Evolutionary conservation across 2,113 vertebrate genomes (phyloP), one percentile per base, ranked within the genome.

Genomic region (Erpornis zantholeuca): DNA sequence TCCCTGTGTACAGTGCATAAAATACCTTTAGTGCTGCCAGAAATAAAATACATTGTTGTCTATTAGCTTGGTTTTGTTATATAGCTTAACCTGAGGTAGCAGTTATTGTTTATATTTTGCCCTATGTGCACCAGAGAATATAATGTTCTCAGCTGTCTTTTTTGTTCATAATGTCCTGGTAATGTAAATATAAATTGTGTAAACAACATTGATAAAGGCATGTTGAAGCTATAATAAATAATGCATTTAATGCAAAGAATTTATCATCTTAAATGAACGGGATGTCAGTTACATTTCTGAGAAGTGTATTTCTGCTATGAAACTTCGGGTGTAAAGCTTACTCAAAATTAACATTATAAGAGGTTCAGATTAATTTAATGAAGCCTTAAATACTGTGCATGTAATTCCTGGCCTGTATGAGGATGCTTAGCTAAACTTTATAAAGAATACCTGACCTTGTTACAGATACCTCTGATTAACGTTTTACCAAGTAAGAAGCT

Each of bases 231-330:
- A 27, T 79, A 68, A 76, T 91, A 92, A 95, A 94, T 94, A 94
- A 77, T 89, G 38, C 29, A 87, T 87, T 95, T 88, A 92, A 60
- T 69, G 65, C 65, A 73, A 96, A 81, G 84, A 82, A 93, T 92
- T 56, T 70, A 75, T 94, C 27, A 22, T 57, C 73, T 60, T 94
- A 92, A 96, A 70, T 70, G 36, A 88, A 82, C 23, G 6, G 66
- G 44, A 78, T 12, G 10, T 69, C 89, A 49, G 65, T 90, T 91
- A 72, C 22, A 9, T 79, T 86, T 90, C 60, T 86, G 57, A 59
- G 60, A 84, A 77, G 56, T 72, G 1, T 66, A 56, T 68, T 87
- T 82, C 49, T 73, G 15, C 49, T 61, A 1, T 68, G 35, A 75
- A 95, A 69, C 44, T 86, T 88, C 3, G 33, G 9, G 8, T 81